These are phyloP conservation scores for Stigmatopora argus DNA, from an alignment of 2,113 vertebrate genomes.

Conservation along the genomic window DNA sequence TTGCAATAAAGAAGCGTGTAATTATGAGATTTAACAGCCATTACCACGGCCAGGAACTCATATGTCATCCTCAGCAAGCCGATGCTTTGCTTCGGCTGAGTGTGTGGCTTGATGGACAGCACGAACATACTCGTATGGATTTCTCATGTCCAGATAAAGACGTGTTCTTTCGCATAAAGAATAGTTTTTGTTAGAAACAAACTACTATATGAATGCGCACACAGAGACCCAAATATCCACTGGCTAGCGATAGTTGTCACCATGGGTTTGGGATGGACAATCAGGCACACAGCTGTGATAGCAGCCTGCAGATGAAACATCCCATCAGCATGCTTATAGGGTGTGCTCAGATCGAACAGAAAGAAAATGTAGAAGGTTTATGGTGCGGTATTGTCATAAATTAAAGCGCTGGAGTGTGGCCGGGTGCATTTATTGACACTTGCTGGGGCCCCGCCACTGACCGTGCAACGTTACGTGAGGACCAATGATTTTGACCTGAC, in stretches of 20 bases:
- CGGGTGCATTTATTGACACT: background rate
- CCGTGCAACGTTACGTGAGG: background rate
- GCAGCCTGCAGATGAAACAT: constrained; percentile 94
- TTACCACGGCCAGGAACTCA: constrained; percentile 99
- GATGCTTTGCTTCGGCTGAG: constrained; percentile 82
- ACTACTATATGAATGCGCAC: background rate
- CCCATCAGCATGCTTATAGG: constrained; percentile 80
- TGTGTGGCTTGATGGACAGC: constrained; percentile 61
- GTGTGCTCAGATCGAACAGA: background rate
- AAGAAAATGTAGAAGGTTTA: constrained; percentile 3
- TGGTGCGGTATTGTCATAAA: constrained; percentile 2
- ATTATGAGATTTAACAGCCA: constrained; percentile 99
- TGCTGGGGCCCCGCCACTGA: background rate
- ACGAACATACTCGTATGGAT: constrained; percentile 27
- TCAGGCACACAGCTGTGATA: constrained; percentile 85
- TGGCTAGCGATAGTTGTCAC: constrained; percentile 2
- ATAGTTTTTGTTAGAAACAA: background rate
- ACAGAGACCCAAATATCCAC: background rate
- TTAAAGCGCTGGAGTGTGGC: constrained; percentile 1
- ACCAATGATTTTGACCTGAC: constrained; percentile 3
- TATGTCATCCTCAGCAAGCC: constrained; percentile 99
- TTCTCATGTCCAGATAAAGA: constrained; percentile 12
- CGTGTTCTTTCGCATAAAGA: background rate
- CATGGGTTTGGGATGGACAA: constrained; percentile 91
- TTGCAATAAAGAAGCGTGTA: constrained; percentile 99